Evolutionary conservation across 2,888 invertebrate species (phyloP), one percentile per base, ranked within the genome.

Genomic region (Cynaeus angustus): DNA sequence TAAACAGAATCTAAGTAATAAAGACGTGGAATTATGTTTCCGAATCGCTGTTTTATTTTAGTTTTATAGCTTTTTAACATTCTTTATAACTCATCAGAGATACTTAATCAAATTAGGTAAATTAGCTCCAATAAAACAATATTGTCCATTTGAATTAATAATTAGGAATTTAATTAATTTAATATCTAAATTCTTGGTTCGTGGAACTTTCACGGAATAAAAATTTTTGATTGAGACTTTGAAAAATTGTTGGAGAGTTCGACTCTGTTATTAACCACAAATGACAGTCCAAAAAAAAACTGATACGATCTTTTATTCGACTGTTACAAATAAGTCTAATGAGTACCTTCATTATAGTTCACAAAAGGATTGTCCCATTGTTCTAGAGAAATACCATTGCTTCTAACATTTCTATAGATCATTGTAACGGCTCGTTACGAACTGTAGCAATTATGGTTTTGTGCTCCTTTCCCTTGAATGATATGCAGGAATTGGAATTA

Each of bases 11-110:
- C 8, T 45, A 45, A 12, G 13, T 45, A 8, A 13, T 45, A 7
- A 53, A 53, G 13, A 33, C 33, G 13, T 26, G 30, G 21, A 21
- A 21, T 21, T 9, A 13, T 56, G 37, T 56, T 56, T 55, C 43
- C 9, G 14, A 56, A 43, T 43, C 26, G 56, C 56, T 14, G 21
- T 13, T 56, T 56, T 43, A 56, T 56, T 8, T 43, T 26, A 13
- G n/a, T 56, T 56, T 56, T 56, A 56, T 56, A 41, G 56, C 56
- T 43, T 43, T 33, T 56, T 16, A 16, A 56, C 41, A 56, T 56
- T 56, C 56, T 43, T 46, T 33, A n/a, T 6, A 38, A 30, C 10
- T 53, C 37, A 53, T 30, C 16, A 55, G 16, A 13, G n/a, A 26
- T 43, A 43, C 26, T 26, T 41, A 56, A 43, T 56, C 37, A 43